Evolutionary conservation across 1,140 invertebrate genomes (phyloP).

Genomic region (Temnothorax curvispinosus): DNA sequence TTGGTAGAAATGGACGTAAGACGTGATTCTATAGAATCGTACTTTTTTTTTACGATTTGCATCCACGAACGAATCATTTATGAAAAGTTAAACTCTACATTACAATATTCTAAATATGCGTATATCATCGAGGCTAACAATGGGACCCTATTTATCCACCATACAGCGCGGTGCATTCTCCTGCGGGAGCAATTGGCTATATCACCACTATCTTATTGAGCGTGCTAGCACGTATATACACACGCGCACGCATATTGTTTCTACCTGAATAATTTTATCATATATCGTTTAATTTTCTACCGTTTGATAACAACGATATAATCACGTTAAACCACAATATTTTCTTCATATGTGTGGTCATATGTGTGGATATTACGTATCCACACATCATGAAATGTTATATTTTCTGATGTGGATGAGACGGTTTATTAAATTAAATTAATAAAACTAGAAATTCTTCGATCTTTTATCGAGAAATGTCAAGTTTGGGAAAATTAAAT

Average conservation of each 20-base stretch:
- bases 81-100: not conserved
- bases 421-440: not conserved
- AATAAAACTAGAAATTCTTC: not conserved
- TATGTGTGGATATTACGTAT: too few relatives aligned
- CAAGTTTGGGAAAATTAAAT: not conserved
- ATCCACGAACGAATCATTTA: not conserved
- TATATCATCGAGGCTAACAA: not conserved
- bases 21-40: too few relatives aligned
- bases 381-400: not conserved
- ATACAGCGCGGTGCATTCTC: not conserved
- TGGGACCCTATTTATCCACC: not conserved
- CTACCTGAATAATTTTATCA: conserved; percentile 25
- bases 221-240: not conserved
- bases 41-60: not conserved
- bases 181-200: conserved; percentile 26
- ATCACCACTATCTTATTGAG: conserved; percentile 3
- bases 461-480: not conserved
- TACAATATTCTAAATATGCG: not conserved
- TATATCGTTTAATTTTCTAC: not conserved
- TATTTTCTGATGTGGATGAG: not conserved
- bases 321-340: not conserved
- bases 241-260: not conserved
- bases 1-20: too few relatives aligned
- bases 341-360: not conserved
- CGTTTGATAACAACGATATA: not conserved